Conservation (phyloP, 2,888 invertebrate genomes). For the Mayetiola destructor region DNA sequence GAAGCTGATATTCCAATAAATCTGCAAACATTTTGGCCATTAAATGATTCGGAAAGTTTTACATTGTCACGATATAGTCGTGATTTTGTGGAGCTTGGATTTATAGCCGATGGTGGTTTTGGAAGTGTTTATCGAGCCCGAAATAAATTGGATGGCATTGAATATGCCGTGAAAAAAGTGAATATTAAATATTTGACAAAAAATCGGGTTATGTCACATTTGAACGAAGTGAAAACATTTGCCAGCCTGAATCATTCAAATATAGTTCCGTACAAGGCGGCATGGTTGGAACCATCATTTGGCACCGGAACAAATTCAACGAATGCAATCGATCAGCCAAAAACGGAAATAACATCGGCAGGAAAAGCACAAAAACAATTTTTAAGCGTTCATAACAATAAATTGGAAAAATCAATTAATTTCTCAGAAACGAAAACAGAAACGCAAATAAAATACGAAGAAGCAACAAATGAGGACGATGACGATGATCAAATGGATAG, state of each 20-base stretch:
- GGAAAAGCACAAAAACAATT: too few relatives aligned
- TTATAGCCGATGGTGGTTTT: conserved; percentile 50
- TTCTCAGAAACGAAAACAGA: too few relatives aligned
- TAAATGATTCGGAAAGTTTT: conserved; percentile 36
- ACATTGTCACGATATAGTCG: conserved; percentile 51
- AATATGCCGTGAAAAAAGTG: conserved; percentile 70
- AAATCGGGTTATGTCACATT: conserved; percentile 46
- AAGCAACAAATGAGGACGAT: neutral
- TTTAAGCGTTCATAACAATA: too few relatives aligned
- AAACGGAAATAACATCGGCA: too few relatives aligned
- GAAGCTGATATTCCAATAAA: conserved; percentile 36
- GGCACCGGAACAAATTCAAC: too few relatives aligned
- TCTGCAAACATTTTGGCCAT: conserved; percentile 40
- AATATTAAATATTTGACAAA: conserved; percentile 48
- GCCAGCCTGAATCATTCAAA: conserved; percentile 65
- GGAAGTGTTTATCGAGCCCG: conserved; percentile 60
- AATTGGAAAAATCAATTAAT: too few relatives aligned
- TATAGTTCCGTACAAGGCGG: conserved; percentile 69
- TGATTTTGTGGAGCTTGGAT: conserved; percentile 55
- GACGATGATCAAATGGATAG: neutral
- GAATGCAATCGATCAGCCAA: too few relatives aligned
- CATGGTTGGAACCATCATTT: conserved; percentile 44
- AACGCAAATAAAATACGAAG: too few relatives aligned
- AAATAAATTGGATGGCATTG: conserved; percentile 57
- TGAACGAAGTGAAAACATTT: conserved; percentile 66